Evolutionary conservation across 1,140 invertebrate species (phyloP), one percentile per base, ranked within the genome.

Genomic region (Drosophila subpulchrella): DNA sequence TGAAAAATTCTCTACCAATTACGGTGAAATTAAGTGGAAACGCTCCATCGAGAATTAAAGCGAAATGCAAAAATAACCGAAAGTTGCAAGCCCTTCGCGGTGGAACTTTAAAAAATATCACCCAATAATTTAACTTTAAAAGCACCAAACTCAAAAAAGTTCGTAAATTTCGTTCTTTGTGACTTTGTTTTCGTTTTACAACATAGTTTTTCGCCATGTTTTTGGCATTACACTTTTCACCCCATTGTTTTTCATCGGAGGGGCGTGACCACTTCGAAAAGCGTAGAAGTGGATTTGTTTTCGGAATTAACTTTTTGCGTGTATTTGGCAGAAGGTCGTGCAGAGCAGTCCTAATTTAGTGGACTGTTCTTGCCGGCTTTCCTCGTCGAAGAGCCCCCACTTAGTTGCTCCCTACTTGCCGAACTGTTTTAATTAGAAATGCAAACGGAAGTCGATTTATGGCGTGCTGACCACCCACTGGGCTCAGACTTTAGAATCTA

Each of bases 341-440:
- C 24, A 3, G 11, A 63, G 51, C 48, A 47, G 50, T 39, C 15
- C 66, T 36, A 41, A 36, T 71, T 39, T 48, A 41, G 36, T 50
- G 44, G n/a, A 57, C 36, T 71, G 27, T 15, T 54, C n/a, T 38
- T 12, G 39, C 48, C 44, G 65, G 57, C 60, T 34, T 51, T 11
- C 13, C 47, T 34, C 15, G 51, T 30, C 48, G 13, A 46, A 42
- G 24, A 57, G 12, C 44, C 34, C 34, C 46, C 46, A 57, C 66
- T 73, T 58, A 54, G 72, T 46, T 53, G 54, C 47, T 53, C 56
- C 51, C 46, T 48, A 56, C 36, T 74, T 34, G 30, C 46, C 54
- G 38, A 75, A 62, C 63, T 51, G 57, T 56, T 62, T 81, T 85
- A 85, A 84, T 84, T 84, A 84, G 73, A 81, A 85, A 77, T 58